Percentiles rank a stretch among this genome's conserved stretches.
Evolutionary conservation across 2,113 vertebrate species (phyloP).

Genomic region (Ophthalmolycus amberensis): DNA sequence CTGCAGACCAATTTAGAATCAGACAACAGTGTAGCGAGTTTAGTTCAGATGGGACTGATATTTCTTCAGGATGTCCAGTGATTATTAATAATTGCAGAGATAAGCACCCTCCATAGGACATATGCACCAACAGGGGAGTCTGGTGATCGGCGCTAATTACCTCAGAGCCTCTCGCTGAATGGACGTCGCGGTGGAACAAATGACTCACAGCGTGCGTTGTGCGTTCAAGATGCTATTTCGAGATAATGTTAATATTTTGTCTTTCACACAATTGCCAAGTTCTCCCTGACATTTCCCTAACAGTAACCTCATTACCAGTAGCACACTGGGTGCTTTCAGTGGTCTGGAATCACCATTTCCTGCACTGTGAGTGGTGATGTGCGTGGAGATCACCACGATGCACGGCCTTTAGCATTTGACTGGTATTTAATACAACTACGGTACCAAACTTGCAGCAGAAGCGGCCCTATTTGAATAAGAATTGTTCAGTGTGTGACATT

Average conservation of each 20-base stretch:
- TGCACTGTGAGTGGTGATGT: not conserved
- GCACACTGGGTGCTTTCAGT: too few relatives aligned
- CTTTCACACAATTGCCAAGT: not conserved
- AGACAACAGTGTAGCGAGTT: conserved; percentile 36
- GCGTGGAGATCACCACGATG: not conserved
- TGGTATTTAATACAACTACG: not conserved
- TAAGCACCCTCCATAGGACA: conserved; percentile 12
- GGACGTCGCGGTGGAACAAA: conserved; percentile 12
- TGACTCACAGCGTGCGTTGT: not conserved
- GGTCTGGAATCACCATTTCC: not conserved
- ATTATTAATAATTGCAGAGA: conserved; percentile 55
- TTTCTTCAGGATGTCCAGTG: conserved; percentile 44
- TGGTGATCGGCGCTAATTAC: conserved; percentile 45
- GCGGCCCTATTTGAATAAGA: not conserved
- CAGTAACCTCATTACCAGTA: not conserved
- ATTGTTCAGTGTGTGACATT: not conserved
- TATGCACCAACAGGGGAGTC: conserved; percentile 26
- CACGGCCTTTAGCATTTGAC: not conserved
- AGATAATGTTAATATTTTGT: not conserved
- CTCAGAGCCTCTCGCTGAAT: conserved; percentile 12
- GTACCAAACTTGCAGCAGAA: not conserved
- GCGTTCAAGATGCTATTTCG: not conserved
- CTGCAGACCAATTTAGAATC: conserved; percentile 43
- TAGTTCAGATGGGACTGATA: conserved; percentile 36
- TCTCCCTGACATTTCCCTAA: conserved; percentile 11